Conservation (phyloP, 1,140 invertebrate genomes). For the Nasonia giraulti region DNA sequence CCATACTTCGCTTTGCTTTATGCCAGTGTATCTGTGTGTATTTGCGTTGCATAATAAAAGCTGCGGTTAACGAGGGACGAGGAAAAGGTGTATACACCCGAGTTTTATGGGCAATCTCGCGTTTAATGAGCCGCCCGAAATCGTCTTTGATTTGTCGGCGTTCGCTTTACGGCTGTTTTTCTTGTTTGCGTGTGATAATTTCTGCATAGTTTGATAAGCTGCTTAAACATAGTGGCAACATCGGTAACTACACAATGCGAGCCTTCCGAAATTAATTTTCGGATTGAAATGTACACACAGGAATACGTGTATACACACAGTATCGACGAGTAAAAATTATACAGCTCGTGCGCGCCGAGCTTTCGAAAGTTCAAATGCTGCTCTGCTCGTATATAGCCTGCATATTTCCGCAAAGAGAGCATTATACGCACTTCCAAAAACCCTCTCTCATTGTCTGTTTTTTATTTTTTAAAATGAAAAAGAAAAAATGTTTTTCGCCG, state of each 20-base stretch:
- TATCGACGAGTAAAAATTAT: too few species aligned
- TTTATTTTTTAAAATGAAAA: slow-evolving; percentile 4
- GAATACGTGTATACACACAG: neutral
- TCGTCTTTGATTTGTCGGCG: neutral
- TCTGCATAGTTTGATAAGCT: neutral
- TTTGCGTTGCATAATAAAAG: too few species aligned
- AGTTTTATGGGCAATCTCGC: neutral
- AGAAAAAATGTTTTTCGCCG: neutral
- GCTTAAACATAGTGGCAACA: neutral
- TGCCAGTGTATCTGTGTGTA: too few species aligned
- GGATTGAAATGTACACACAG: neutral
- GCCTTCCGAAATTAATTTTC: neutral
- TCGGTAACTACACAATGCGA: neutral
- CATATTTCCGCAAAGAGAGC: neutral
- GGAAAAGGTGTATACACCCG: neutral
- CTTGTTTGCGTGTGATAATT: neutral
- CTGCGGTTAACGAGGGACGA: neutral
- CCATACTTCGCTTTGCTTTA: too few species aligned
- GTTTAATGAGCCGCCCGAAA: neutral
- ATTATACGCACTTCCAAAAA: neutral
- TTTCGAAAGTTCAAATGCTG: slow-evolving; percentile 18
- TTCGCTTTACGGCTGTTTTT: neutral
- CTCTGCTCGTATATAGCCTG: neutral
- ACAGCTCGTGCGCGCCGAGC: too few species aligned
- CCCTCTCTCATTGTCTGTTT: neutral